Percentiles rank a stretch among this genome's conserved stretches.
Conservation (phyloP, 2,888 invertebrate genomes). For the Prenolepis imparis region DNA sequence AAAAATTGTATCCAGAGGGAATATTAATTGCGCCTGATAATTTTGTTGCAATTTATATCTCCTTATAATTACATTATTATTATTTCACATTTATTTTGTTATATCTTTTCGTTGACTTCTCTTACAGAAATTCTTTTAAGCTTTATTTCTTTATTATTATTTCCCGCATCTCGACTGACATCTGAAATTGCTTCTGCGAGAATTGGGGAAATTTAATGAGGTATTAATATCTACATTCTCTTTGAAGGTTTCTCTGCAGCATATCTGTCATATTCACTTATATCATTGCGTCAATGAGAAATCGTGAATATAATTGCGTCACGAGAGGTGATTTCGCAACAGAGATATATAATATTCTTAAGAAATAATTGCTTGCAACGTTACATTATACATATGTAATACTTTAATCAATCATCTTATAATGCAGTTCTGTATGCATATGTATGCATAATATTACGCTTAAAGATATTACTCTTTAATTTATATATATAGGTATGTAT, state of each 20-base stretch:
- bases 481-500: no score
- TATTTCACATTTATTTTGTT: background rate
- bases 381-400: background rate
- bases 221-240: conserved; percentile 35
- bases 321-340: background rate
- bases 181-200: conserved; percentile 13
- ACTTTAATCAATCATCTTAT: background rate
- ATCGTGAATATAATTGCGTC: conserved; percentile 7
- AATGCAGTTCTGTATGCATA: background rate
- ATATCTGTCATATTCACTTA: conserved; percentile 28
- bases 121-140: background rate
- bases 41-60: background rate
- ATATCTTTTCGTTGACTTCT: background rate
- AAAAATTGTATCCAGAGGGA: background rate
- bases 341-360: background rate
- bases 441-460: background rate
- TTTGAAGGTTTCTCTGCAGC: conserved; percentile 29
- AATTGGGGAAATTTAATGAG: conserved; percentile 22
- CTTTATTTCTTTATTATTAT: background rate
- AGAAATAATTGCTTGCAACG: background rate
- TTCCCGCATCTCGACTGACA: background rate
- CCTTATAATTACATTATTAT: background rate
- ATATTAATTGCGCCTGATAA: background rate
- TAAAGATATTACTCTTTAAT: background rate
- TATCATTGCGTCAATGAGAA: conserved; percentile 16